phyloP scores from a whole-genome alignment of 2,888 invertebrate genomes.

The Alloplasta piceator region DNA sequence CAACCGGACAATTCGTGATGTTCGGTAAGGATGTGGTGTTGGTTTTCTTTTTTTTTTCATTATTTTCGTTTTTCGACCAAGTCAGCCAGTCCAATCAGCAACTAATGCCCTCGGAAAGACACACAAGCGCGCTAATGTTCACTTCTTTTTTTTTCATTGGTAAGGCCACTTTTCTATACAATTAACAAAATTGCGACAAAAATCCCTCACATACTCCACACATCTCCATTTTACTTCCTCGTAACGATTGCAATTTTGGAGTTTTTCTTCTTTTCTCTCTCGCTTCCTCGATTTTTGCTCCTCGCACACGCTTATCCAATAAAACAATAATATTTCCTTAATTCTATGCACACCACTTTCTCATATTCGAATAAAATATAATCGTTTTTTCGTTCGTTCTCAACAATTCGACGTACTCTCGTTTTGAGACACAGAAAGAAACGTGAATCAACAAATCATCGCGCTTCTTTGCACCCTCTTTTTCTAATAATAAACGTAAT shows the following conservation, averaged over 20 bases:
- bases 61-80: conserved; percentile 4
- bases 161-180: conserved; percentile 69
- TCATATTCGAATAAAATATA: conserved; percentile 1
- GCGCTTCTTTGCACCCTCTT: conserved; percentile 1
- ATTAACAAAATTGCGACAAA: conserved; percentile 51
- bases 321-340: conserved; percentile 12
- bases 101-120: conserved; percentile 29
- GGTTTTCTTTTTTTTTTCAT: neutral
- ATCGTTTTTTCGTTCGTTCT: conserved; percentile 1
- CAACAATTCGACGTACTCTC: conserved; percentile 48
- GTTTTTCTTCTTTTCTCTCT: conserved; percentile 5
- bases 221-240: conserved; percentile 15
- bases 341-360: no score
- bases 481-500: conserved; percentile 1
- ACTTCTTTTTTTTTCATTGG: conserved; percentile 46
- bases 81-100: conserved; percentile 38
- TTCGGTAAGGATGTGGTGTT: conserved; percentile 37
- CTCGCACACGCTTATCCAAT: conserved; percentile 12
- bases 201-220: neutral
- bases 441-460: conserved; percentile 43
- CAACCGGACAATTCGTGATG: conserved; percentile 11
- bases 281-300: neutral
- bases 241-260: neutral
- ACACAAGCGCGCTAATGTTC: conserved; percentile 60
- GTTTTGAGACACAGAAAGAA: no score